phyloP scores from a whole-genome alignment of 2,797 vertebrate genomes.

The Podarcis siculus region DNA sequence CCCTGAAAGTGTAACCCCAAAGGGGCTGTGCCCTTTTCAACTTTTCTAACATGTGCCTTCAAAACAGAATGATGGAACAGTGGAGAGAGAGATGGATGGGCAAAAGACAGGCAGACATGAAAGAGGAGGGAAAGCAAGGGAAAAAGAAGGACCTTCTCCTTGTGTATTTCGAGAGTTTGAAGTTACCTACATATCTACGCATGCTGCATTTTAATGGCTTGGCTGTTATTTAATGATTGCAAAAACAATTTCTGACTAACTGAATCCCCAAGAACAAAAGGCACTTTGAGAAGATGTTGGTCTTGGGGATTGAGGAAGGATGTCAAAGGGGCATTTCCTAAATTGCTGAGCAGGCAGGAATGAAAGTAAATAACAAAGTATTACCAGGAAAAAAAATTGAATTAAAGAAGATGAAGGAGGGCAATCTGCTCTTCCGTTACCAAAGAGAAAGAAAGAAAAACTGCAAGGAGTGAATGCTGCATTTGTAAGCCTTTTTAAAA shows the following conservation, averaged over 20 bases:
- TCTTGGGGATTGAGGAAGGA: not conserved
- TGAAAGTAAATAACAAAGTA: not conserved
- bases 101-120: slow-evolving; percentile 11
- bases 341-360: slow-evolving; percentile 47
- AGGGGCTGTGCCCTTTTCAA: slow-evolving; percentile 39
- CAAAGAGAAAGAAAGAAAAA: not conserved
- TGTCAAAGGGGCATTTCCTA: slow-evolving; percentile 24
- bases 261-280: slow-evolving; percentile 32
- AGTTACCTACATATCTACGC: not conserved
- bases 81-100: not conserved
- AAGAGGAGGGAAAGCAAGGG: not conserved
- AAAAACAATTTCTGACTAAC: slow-evolving; percentile 29
- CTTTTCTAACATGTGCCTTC: slow-evolving; percentile 46
- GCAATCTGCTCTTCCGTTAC: not conserved
- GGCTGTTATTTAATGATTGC: slow-evolving; percentile 25
- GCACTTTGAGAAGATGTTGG: slow-evolving; percentile 8
- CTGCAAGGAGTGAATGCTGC: not conserved
- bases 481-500: not conserved
- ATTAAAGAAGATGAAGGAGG: slow-evolving; percentile 7
- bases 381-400: not conserved
- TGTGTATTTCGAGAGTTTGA: not conserved
- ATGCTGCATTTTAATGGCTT: slow-evolving; percentile 47
- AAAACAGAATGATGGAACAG: slow-evolving; percentile 12
- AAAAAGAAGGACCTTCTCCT: not conserved
- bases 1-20: slow-evolving; percentile 17